Evolutionary conservation across 2,888 invertebrate species (phyloP).

Genomic region (Leucophenga montana): DNA sequence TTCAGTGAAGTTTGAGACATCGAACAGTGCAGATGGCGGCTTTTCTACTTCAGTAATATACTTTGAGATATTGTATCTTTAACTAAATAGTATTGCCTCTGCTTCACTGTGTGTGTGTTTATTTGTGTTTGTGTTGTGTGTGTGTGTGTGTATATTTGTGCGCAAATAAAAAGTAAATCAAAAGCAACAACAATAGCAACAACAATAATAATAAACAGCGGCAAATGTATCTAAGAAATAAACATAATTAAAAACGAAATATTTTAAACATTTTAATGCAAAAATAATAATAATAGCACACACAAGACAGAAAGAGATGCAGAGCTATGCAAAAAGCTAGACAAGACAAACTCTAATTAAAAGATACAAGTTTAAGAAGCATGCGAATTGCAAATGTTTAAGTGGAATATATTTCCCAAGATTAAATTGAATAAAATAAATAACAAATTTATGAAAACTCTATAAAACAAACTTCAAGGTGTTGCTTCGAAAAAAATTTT

Average conservation of each 20-base stretch:
- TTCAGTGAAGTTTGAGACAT: slow-evolving; percentile 56
- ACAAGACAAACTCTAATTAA: too few relatives aligned
- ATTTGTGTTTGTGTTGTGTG: slow-evolving; percentile 20
- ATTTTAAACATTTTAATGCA: slow-evolving; percentile 4
- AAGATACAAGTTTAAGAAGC: too few relatives aligned
- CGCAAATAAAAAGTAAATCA: slow-evolving; percentile 48
- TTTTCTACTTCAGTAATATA: not conserved
- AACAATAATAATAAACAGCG: slow-evolving; percentile 19
- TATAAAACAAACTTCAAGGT: too few relatives aligned
- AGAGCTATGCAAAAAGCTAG: too few relatives aligned
- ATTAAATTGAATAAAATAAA: too few relatives aligned
- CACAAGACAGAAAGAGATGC: slow-evolving; percentile 22
- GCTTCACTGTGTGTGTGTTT: not conserved
- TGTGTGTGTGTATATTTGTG: not conserved
- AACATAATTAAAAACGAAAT: slow-evolving; percentile 16
- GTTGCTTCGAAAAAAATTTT: too few relatives aligned
- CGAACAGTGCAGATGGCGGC: slow-evolving; percentile 36
- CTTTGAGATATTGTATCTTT: too few relatives aligned
- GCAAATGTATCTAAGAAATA: slow-evolving; percentile 39
- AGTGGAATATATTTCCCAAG: too few relatives aligned
- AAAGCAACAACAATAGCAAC: slow-evolving; percentile 32
- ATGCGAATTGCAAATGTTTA: too few relatives aligned
- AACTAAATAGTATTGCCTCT: slow-evolving; percentile 23
- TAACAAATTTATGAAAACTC: too few relatives aligned
- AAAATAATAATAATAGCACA: slow-evolving; percentile 26